Evolutionary conservation across 1,140 invertebrate species (phyloP).

Genomic region (Lanistes nyassanus): DNA sequence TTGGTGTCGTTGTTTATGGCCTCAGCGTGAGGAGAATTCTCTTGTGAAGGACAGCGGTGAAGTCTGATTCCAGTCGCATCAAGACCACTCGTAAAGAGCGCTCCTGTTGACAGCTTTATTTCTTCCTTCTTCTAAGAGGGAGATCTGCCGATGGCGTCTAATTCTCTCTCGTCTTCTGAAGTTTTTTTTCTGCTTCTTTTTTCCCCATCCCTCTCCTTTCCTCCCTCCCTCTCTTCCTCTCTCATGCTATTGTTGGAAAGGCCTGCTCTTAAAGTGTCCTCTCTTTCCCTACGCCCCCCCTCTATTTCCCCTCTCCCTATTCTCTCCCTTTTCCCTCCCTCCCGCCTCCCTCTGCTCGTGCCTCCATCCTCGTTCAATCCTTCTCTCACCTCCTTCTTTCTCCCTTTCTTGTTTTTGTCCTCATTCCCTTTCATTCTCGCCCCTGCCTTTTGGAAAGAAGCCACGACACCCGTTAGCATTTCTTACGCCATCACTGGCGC

Average conservation of each 20-base stretch:
- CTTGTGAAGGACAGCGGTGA: neutral
- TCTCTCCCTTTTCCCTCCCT: neutral
- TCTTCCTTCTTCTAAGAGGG: neutral
- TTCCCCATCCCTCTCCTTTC: neutral
- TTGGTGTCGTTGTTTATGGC: too few relatives aligned
- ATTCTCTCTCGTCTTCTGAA: neutral
- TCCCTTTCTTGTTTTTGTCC: neutral
- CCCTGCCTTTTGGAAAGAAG: too few relatives aligned
- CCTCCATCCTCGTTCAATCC: neutral
- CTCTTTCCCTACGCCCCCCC: neutral
- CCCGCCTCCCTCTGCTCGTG: neutral
- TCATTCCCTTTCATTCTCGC: neutral
- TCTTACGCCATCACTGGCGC: too few relatives aligned
- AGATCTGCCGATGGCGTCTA: slow-evolving; percentile 4
- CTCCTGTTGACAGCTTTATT: slow-evolving; percentile 20
- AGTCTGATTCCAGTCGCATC: neutral
- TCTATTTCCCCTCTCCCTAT: neutral
- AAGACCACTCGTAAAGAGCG: slow-evolving; percentile 20
- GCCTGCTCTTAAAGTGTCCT: neutral
- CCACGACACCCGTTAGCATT: too few relatives aligned
- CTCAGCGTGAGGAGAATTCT: too few relatives aligned
- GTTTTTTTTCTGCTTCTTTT: neutral
- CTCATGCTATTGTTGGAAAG: too few relatives aligned
- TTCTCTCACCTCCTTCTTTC: slow-evolving; percentile 3
- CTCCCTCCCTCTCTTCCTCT: neutral